Conservation (phyloP, 2,113 vertebrate species). For the Takifugu bimaculatus region DNA sequence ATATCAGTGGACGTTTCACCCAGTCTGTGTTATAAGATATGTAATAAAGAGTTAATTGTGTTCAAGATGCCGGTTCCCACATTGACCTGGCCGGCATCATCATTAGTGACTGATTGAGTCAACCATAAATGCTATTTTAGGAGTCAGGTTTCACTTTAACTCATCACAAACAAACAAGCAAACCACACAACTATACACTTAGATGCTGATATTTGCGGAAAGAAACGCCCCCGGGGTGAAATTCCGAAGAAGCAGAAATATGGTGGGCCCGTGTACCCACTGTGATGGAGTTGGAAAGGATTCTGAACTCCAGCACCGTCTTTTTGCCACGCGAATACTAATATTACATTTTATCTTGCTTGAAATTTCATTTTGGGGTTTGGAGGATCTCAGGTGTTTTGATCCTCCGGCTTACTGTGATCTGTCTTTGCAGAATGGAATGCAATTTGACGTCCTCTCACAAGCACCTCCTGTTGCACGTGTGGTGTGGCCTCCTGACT, state of each 20-base stretch:
- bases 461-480: slow-evolving; percentile 58
- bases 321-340: neutral
- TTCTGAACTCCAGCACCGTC: neutral
- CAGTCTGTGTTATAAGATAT: too few species aligned
- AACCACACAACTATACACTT: slow-evolving; percentile 5
- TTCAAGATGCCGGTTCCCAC: too few species aligned
- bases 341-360: too few species aligned
- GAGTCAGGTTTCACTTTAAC: slow-evolving; percentile 7
- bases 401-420: too few species aligned
- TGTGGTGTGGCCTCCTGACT: slow-evolving; percentile 69
- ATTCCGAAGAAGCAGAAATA: slow-evolving; percentile 4
- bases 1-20: too few species aligned
- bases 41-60: too few species aligned
- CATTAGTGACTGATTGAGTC: too few species aligned
- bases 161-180: slow-evolving; percentile 7
- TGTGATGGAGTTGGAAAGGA: neutral
- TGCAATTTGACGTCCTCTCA: slow-evolving; percentile 17
- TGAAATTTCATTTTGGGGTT: neutral
- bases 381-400: neutral
- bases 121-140: neutral
- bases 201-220: neutral
- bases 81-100: too few species aligned
- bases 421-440: slow-evolving; percentile 50
- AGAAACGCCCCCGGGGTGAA: slow-evolving; percentile 28
- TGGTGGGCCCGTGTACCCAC: neutral